Evolutionary conservation across 2,797 vertebrate species (phyloP).

Genomic region (Menidia menidia): DNA sequence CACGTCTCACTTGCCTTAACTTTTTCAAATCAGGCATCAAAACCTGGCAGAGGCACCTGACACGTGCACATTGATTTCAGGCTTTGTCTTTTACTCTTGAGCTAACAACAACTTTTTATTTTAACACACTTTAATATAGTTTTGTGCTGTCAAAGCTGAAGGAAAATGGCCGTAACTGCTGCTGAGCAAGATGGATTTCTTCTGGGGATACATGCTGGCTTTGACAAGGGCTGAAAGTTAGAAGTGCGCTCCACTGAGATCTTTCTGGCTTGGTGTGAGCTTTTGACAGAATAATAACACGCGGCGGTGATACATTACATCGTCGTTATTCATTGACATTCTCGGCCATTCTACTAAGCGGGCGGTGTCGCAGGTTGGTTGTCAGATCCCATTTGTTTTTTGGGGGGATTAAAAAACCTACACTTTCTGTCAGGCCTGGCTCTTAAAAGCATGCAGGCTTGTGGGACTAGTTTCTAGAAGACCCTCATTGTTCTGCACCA

Average conservation of each 20-base stretch:
- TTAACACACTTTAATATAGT: background rate
- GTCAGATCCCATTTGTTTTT: constrained; percentile 27
- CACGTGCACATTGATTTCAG: too few relatives aligned
- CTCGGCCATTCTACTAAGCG: constrained; percentile 7
- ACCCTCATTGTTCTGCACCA: background rate
- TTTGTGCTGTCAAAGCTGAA: background rate
- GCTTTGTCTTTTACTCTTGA: too few relatives aligned
- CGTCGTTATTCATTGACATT: constrained; percentile 40
- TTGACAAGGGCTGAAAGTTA: constrained; percentile 21
- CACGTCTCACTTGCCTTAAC: too few relatives aligned
- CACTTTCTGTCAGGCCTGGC: background rate
- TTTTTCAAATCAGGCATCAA: too few relatives aligned
- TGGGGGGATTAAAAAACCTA: constrained; percentile 13
- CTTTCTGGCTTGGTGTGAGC: background rate
- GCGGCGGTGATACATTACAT: constrained; percentile 40
- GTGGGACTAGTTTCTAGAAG: background rate
- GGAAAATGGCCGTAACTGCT: background rate
- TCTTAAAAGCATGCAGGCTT: background rate
- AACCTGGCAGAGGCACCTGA: too few relatives aligned
- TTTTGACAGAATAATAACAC: constrained; percentile 33
- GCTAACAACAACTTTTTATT: too few relatives aligned
- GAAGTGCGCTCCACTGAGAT: constrained; percentile 15
- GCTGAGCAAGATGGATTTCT: constrained; percentile 5
- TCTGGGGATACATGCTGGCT: background rate
- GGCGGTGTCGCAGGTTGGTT: constrained; percentile 11